These are phyloP conservation scores for Platycercus adscitus DNA, from an alignment of 2,113 vertebrate species.

Conservation along the genomic window DNA sequence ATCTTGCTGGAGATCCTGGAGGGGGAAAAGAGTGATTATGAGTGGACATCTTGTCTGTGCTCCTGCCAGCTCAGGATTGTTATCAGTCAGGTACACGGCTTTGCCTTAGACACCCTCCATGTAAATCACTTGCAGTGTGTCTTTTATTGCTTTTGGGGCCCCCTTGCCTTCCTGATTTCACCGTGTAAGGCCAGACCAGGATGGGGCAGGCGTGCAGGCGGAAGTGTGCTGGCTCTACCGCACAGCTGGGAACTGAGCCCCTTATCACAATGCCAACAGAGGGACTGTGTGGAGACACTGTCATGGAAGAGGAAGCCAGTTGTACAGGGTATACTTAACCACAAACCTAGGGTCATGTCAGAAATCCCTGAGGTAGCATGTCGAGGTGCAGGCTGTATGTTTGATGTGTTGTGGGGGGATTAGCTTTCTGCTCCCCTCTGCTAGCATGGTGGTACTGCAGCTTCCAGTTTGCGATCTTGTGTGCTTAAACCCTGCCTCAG, in stretches of 20 bases:
- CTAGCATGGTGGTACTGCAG: not conserved
- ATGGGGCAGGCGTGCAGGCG: not conserved
- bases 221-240: not conserved
- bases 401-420: not conserved
- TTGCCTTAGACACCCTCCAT: not conserved
- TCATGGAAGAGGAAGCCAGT: not conserved
- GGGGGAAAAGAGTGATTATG: not conserved
- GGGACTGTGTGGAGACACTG: not conserved
- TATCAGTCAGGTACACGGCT: fast-evolving
- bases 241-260: fast-evolving
- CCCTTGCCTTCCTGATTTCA: fast-evolving
- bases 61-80: not conserved
- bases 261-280: fast-evolving
- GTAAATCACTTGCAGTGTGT: not conserved
- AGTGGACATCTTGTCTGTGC: not conserved
- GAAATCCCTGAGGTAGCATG: fast-evolving
- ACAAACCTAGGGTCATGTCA: not conserved
- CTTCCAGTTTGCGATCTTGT: not conserved
- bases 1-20: not conserved
- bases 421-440: not conserved
- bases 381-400: not conserved
- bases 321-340: not conserved
- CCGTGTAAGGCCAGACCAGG: not conserved
- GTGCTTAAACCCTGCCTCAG: not conserved
- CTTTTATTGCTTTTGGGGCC: not conserved